Evolutionary conservation across 2,113 vertebrate species (phyloP), one percentile per base, ranked within the genome.

Genomic region (Ptilonorhynchus violaceus): DNA sequence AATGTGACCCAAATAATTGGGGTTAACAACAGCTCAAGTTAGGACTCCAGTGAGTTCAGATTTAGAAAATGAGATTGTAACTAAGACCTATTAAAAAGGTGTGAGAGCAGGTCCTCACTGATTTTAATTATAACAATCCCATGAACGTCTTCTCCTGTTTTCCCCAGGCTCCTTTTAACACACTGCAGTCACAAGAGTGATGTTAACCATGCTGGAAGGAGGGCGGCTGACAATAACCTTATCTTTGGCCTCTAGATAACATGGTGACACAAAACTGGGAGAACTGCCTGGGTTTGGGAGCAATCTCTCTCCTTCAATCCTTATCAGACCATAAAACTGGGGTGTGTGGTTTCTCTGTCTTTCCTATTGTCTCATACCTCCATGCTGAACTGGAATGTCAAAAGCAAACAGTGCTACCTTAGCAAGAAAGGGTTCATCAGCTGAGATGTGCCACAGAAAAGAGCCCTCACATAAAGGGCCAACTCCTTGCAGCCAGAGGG

Each of bases 381-480:
- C 6, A 7, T 3, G 7, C 58, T 56, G 24, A 85, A 52, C 16
- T 13, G 31, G 79, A 92, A 91, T 53, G 31, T 20, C 79, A 80
- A 60, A 84, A 83, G 44, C 46, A 91, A 68, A 68, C 3, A 53
- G 27, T 1, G 1, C 19, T 49, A 52, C 11, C 1, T 66, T 33
- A 49, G 31, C 64, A 75, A 77, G 14, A 0, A 0, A 74, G 11
- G 28, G 37, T 17, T 74, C 25, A 15, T 66, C 3, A 1, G n/a
- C 55, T 28, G 18, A 82, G 39, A 69, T 1, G 12, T 37, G 58
- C 25, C 41, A 86, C 46, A 52, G 68, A 66, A 69, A 64, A 77
- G 50, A 22, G 24, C 16, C 6, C 23, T 6, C 3, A 50, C 1
- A 0, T 1, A 3, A 66, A 19, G 20, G 15, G 11, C 8, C 2